A percentile compares a stretch with the other conserved stretches of the same genome.
Evolutionary conservation across 2,113 vertebrate genomes (phyloP).

Genomic region (Crocuta crocuta): DNA sequence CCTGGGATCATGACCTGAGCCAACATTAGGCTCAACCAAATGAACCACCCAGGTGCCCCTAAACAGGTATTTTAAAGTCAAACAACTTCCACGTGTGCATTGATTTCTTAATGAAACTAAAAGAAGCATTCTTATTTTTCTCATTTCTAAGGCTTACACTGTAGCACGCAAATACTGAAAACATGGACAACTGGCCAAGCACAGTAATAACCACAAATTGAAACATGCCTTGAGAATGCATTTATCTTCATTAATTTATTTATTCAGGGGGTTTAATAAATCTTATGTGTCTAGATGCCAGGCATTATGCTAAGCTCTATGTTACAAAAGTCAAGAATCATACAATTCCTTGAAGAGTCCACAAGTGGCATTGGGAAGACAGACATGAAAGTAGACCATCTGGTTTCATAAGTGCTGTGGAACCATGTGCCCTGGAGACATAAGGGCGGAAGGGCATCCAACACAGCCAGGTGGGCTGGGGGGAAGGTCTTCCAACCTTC

Average conservation of each 20-base stretch:
- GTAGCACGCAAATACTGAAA: not conserved
- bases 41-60: too few relatives aligned
- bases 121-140: not conserved
- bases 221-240: not conserved
- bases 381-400: not conserved
- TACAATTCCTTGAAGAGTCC: not conserved
- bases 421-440: not conserved
- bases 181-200: not conserved
- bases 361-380: not conserved
- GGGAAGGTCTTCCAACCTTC: not conserved
- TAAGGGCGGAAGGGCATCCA: not conserved
- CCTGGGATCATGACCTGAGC: too few relatives aligned
- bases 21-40: too few relatives aligned
- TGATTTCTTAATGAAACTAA: not conserved
- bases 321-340: constrained; percentile 25
- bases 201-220: not conserved
- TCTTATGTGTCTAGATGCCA: not conserved
- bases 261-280: not conserved
- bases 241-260: not conserved
- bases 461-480: too few relatives aligned
- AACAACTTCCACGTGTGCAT: not conserved
- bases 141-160: not conserved
- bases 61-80: constrained; percentile 7
- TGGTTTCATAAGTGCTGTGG: not conserved
- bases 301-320: not conserved